Evolutionary conservation across 2,113 vertebrate species (phyloP).

Genomic region (Dasyornis broadbenti): DNA sequence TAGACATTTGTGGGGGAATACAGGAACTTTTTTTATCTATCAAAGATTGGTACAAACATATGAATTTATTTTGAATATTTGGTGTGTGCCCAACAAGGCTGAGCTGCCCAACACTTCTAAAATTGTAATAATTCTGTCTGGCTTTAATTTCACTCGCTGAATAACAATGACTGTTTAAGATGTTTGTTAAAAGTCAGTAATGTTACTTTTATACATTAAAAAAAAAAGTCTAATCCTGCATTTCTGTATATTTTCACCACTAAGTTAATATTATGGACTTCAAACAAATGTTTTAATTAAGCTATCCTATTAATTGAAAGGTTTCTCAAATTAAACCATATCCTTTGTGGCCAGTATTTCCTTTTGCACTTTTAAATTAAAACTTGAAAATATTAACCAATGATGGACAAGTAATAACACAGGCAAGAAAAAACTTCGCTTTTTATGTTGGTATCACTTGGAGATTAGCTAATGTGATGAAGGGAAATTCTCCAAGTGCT

Average conservation of each 20-base stretch:
- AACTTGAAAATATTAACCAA: constrained; percentile 34
- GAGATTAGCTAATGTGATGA: background rate
- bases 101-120: background rate
- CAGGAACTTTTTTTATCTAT: background rate
- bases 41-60: background rate
- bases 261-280: constrained; percentile 61
- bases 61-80: background rate
- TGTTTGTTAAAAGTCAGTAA: constrained; percentile 30
- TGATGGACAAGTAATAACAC: background rate
- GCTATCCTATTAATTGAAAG: constrained; percentile 49
- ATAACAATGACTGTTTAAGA: background rate
- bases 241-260: constrained; percentile 25
- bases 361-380: constrained; percentile 56
- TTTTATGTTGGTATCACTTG: background rate
- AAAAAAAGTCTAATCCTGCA: constrained; percentile 26
- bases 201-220: constrained; percentile 34
- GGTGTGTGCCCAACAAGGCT: background rate
- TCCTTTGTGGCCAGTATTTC: constrained; percentile 51
- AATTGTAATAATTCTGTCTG: background rate
- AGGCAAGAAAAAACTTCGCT: background rate
- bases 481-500: background rate
- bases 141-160: constrained; percentile 13
- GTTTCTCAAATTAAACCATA: constrained; percentile 51
- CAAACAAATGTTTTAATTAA: constrained; percentile 69
- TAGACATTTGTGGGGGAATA: background rate